phyloP scores from a whole-genome alignment of 1,140 invertebrate genomes.

The Centruroides vittatus region DNA sequence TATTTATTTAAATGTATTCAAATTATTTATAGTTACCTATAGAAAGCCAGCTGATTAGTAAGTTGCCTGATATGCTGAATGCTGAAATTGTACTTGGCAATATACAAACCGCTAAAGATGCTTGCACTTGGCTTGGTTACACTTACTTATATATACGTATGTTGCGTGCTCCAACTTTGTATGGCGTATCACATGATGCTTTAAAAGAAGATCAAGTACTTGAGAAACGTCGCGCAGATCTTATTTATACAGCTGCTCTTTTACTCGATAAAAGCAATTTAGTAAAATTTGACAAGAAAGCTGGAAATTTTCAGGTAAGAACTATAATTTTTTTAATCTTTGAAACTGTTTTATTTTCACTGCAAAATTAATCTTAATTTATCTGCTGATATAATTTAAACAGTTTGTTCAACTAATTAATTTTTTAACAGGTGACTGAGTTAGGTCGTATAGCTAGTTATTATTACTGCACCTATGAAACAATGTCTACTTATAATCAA shows the following conservation, averaged over 20 bases:
- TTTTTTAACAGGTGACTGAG: conserved; percentile 50
- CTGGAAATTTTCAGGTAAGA: conserved; percentile 65
- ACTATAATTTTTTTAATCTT: too few relatives aligned
- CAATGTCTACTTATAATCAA: conserved; percentile 93
- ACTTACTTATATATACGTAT: conserved; percentile 91
- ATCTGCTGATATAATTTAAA: too few relatives aligned
- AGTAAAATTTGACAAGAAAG: conserved; percentile 90
- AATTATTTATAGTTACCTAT: conserved; percentile 31
- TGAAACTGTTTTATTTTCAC: too few relatives aligned
- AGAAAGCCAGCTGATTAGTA: conserved; percentile 43
- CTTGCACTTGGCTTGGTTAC: conserved; percentile 90
- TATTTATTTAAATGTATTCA: conserved; percentile 2
- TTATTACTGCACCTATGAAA: conserved; percentile 95
- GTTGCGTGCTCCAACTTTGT: conserved; percentile 68
- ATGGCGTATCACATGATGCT: conserved; percentile 72
- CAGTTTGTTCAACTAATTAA: background rate
- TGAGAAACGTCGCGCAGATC: conserved; percentile 79
- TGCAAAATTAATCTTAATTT: too few relatives aligned
- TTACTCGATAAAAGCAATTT: conserved; percentile 80
- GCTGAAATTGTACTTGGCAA: conserved; percentile 95
- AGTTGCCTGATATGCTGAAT: conserved; percentile 90
- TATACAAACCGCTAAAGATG: conserved; percentile 87
- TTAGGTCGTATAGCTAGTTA: conserved; percentile 94
- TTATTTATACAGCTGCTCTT: conserved; percentile 92
- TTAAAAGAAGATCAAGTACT: conserved; percentile 61